Percentiles rank a stretch among this genome's conserved stretches.
phyloP scores from a whole-genome alignment of 2,797 vertebrate genomes.

The Fratercula arctica region DNA sequence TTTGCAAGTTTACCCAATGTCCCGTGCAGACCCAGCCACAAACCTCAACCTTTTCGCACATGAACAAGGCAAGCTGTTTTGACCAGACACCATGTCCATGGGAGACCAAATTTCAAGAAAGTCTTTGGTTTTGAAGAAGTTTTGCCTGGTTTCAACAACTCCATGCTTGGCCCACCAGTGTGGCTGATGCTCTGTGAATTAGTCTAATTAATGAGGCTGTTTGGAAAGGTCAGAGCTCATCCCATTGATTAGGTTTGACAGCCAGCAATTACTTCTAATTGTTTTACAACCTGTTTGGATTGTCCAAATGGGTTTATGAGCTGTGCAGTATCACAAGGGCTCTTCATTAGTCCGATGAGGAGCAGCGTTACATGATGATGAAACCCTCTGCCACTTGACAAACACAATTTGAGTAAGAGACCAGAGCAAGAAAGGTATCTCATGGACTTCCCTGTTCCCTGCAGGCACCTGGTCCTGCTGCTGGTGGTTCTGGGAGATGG shows the following conservation, averaged over 20 bases:
- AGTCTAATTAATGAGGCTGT: not conserved
- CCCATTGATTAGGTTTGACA: slow-evolving; percentile 52
- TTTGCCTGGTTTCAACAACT: not conserved
- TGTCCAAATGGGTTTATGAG: slow-evolving; percentile 49
- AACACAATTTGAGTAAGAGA: not conserved
- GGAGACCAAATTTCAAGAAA: not conserved
- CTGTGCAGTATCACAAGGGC: not conserved
- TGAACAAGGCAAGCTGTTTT: not conserved
- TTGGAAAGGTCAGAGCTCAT: not conserved
- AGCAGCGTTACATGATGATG: not conserved
- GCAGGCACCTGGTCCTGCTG: not conserved
- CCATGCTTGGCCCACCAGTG: not conserved
- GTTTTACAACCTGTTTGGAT: slow-evolving; percentile 58
- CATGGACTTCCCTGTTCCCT: not conserved
- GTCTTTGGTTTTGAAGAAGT: not conserved
- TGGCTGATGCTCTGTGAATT: not conserved
- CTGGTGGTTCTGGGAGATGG: not conserved
- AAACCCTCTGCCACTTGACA: not conserved
- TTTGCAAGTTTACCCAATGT: not conserved
- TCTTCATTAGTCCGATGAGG: slow-evolving; percentile 31
- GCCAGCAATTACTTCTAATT: slow-evolving; percentile 60
- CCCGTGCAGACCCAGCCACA: not conserved
- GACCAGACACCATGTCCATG: accelerated
- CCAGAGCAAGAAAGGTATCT: not conserved
- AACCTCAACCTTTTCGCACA: not conserved